Evolutionary conservation across 2,888 invertebrate genomes (phyloP).

Genomic region (Lithophane socia): DNA sequence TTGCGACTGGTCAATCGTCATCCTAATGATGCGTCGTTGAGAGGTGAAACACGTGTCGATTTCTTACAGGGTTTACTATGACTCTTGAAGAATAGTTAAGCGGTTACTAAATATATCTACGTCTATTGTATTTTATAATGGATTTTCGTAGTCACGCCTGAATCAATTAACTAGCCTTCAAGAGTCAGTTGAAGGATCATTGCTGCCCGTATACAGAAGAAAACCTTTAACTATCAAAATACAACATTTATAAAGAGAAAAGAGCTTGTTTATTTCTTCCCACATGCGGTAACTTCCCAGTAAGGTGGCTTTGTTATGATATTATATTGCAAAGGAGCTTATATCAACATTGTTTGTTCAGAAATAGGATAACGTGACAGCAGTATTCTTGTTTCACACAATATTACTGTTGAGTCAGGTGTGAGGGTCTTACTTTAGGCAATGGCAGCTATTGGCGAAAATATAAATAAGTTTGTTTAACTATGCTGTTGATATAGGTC

Average conservation of each 20-base stretch:
- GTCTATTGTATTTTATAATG: no score
- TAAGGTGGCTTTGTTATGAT: slow-evolving; percentile 18
- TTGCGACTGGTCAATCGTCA: no score
- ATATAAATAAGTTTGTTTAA: slow-evolving; percentile 1
- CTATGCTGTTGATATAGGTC: neutral
- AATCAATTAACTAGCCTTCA: no score
- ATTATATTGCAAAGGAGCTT: slow-evolving; percentile 46
- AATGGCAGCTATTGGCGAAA: neutral
- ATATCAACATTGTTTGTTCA: slow-evolving; percentile 31
- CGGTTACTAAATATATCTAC: no score
- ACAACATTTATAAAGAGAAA: slow-evolving; percentile 14
- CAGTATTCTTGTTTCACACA: slow-evolving; percentile 5
- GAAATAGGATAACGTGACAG: slow-evolving; percentile 14
- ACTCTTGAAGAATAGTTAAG: no score
- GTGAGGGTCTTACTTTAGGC: neutral
- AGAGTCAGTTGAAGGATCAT: no score
- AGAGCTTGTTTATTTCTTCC: neutral
- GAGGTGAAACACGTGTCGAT: no score
- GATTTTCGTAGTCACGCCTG: no score
- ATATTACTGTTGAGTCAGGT: slow-evolving; percentile 1
- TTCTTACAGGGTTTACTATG: no score
- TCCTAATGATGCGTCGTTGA: no score
- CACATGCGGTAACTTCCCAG: neutral
- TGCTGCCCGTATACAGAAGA: neutral
- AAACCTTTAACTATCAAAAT: neutral